Evolutionary conservation across 2,113 vertebrate genomes (phyloP), one percentile per base, ranked within the genome.

Genomic region (Terrapene triunguis): DNA sequence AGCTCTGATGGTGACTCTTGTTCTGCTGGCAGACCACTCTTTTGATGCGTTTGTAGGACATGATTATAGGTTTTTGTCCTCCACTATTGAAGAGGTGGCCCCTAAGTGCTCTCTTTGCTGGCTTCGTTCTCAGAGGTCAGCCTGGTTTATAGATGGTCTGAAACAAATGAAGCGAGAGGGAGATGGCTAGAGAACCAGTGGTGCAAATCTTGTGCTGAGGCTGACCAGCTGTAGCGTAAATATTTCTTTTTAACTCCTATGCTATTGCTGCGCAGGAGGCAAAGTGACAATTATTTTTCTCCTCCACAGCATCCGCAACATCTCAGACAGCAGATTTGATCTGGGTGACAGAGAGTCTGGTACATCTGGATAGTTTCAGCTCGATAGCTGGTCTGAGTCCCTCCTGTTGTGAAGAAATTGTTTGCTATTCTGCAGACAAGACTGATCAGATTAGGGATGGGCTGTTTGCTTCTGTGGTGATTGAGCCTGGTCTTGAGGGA

Each of bases 391-490:
- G 95, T 94, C 88, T 57, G 53, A 97, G 87, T 93, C 93, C 94
- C 96, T 96, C 94, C 92, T 81, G 93, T 90, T 92, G 95, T 89
- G 94, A 97, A 92, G 96, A 96, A 94, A 97, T 96, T 96, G 88
- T 88, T 89, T 96, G 95, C 93, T 94, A 92, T 96, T 93, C 85
- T 54, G 81, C 65, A 80, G 84, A 89, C 85, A 95, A 94, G 89
- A n/a, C 83, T 91, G 84, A 88, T 74, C 81, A 95, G 92, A 89
- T 54, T 54, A 88, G 90, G 76, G 44, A 35, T 92, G 19, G n/a
- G n/a, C 65, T 69, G 65, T 69, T 38, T 69, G 96, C 87, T 95
- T 83, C 92, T 74, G 1, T 17, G 62, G 3, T 11, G 78, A 95
- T 81, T 11, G 53, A 95, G 89, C 57, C 93, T 95, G 85, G 92